Conservation (phyloP, 2,797 vertebrate species). For the Heliangelus exortis region DNA sequence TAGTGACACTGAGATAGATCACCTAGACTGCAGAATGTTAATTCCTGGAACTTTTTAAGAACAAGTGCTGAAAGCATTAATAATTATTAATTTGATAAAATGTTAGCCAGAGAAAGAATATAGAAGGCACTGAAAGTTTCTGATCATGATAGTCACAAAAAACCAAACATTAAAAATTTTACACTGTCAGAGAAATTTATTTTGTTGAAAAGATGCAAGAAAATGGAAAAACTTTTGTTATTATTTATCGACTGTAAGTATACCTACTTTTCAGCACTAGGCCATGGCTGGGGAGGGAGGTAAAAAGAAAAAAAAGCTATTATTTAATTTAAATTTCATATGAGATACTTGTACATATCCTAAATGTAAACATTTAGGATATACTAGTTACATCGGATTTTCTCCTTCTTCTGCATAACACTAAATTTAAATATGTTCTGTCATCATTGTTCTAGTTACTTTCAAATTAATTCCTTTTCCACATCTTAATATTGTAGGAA, state of each 20-base stretch:
- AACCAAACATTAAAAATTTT: neutral
- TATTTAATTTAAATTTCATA: neutral
- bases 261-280: neutral
- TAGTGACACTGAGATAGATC: neutral
- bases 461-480: neutral
- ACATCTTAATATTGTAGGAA: neutral
- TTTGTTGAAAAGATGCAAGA: neutral
- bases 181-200: neutral
- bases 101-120: neutral
- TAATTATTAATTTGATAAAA: neutral
- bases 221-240: neutral
- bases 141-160: neutral
- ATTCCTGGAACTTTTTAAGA: neutral
- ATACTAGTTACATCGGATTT: fast-evolving
- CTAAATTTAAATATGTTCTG: neutral
- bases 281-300: neutral
- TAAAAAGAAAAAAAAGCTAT: neutral
- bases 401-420: neutral
- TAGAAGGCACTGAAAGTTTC: neutral
- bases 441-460: neutral
- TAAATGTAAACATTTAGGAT: neutral
- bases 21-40: neutral
- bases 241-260: neutral
- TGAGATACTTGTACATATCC: neutral
- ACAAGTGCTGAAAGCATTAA: neutral